A percentile compares a stretch with the other conserved stretches of the same genome.
These are phyloP conservation scores for Saccopteryx bilineata DNA, from an alignment of 2,113 vertebrate species.

Conservation along the genomic window DNA sequence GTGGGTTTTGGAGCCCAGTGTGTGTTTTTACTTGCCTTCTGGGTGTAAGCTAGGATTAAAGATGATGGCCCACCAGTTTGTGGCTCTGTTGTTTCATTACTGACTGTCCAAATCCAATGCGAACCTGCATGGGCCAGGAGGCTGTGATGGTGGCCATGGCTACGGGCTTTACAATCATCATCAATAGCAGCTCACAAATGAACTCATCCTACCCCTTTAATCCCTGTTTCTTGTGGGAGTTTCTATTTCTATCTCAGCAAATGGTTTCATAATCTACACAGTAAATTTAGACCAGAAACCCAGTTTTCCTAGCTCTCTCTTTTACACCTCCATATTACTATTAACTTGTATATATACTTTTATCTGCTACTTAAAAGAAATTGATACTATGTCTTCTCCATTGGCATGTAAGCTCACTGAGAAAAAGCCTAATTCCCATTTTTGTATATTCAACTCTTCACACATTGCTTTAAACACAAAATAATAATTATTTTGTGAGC, in stretches of 20 bases:
- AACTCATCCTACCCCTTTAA: neutral
- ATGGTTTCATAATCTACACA: neutral
- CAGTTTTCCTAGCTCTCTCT: neutral
- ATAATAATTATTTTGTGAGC: neutral
- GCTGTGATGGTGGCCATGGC: too few relatives aligned
- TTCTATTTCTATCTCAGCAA: neutral
- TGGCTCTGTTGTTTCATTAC: too few relatives aligned
- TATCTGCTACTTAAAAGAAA: neutral
- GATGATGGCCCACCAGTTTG: too few relatives aligned
- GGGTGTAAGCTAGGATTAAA: too few relatives aligned
- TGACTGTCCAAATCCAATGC: too few relatives aligned
- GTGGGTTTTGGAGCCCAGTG: too few relatives aligned
- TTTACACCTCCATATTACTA: neutral
- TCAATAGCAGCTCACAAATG: neutral
- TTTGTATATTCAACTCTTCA: neutral
- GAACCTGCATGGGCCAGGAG: too few relatives aligned
- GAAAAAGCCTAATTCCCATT: neutral
- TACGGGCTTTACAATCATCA: neutral
- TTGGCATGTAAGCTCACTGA: neutral
- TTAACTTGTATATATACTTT: neutral
- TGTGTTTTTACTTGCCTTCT: too few relatives aligned
- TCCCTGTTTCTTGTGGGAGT: neutral
- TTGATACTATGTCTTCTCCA: neutral
- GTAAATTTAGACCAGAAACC: neutral
- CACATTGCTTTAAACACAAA: neutral